Conservation (phyloP, 2,888 invertebrate genomes). For the Andrena trimmerana region DNA sequence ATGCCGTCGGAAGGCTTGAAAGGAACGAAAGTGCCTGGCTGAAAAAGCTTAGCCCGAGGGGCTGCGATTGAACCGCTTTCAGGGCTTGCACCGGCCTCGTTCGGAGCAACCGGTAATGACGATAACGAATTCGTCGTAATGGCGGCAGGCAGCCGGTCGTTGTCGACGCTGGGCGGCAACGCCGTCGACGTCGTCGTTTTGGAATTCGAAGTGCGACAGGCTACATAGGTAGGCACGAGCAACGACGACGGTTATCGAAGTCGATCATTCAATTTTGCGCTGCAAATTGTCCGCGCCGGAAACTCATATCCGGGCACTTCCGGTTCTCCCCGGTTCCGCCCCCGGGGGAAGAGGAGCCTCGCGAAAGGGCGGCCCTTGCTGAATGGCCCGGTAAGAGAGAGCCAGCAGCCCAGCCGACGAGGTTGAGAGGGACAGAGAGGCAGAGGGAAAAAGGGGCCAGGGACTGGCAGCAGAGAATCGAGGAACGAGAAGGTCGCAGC, state of each 20-base stretch:
- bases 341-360: constrained; percentile 65
- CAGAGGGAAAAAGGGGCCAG: constrained; percentile 32
- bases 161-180: constrained; percentile 43
- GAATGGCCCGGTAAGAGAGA: constrained; percentile 58
- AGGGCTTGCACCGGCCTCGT: constrained; percentile 25
- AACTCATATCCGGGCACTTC: constrained; percentile 92
- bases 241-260: constrained; percentile 81
- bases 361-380: constrained; percentile 60
- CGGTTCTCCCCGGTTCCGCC: constrained; percentile 79
- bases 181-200: constrained; percentile 57
- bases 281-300: constrained; percentile 94
- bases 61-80: constrained; percentile 41
- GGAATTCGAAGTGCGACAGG: constrained; percentile 58
- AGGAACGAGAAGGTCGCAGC: constrained; percentile 42
- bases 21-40: constrained; percentile 27
- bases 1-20: neutral
- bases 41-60: constrained; percentile 27
- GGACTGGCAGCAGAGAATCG: constrained; percentile 34
- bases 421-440: constrained; percentile 18
- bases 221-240: constrained; percentile 62
- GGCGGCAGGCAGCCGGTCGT: constrained; percentile 60
- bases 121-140: constrained; percentile 77
- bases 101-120: constrained; percentile 74
- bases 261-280: constrained; percentile 88
- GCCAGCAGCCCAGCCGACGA: constrained; percentile 15